Conservation (phyloP, 2,888 invertebrate genomes). For the Periphyllus acericola region DNA sequence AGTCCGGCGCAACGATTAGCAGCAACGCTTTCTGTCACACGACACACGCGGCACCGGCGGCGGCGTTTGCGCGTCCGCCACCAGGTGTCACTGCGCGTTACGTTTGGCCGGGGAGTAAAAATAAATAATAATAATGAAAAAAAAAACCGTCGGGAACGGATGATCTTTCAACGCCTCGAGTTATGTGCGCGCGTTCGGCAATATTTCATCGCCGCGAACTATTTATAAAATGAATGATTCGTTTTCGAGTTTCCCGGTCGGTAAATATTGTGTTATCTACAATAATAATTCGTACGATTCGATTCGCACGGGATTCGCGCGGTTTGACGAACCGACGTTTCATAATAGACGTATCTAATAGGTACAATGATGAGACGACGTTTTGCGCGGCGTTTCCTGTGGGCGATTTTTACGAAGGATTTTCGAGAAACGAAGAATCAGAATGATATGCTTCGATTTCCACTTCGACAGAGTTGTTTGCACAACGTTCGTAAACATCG, state of each 20-base stretch:
- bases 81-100: conserved; percentile 58
- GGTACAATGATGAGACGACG: neutral
- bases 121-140: too few species aligned
- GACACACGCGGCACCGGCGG: neutral
- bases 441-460: too few species aligned
- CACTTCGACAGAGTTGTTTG: too few species aligned
- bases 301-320: neutral
- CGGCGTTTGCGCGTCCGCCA: conserved; percentile 8
- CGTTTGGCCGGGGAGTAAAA: conserved; percentile 62
- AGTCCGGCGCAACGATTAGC: conserved; percentile 12
- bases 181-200: neutral
- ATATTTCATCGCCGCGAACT: neutral
- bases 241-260: too few species aligned
- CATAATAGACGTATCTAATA: neutral
- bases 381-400: neutral
- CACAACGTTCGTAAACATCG: neutral
- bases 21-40: conserved; percentile 57
- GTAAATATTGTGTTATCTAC: too few species aligned
- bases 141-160: neutral
- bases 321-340: neutral
- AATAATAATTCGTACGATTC: too few species aligned
- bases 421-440: neutral
- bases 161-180: neutral
- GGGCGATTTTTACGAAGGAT: neutral
- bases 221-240: too few species aligned